These are phyloP conservation scores for Minunthozetes semirufus DNA, from an alignment of 2,888 invertebrate genomes.

Conservation along the genomic window DNA sequence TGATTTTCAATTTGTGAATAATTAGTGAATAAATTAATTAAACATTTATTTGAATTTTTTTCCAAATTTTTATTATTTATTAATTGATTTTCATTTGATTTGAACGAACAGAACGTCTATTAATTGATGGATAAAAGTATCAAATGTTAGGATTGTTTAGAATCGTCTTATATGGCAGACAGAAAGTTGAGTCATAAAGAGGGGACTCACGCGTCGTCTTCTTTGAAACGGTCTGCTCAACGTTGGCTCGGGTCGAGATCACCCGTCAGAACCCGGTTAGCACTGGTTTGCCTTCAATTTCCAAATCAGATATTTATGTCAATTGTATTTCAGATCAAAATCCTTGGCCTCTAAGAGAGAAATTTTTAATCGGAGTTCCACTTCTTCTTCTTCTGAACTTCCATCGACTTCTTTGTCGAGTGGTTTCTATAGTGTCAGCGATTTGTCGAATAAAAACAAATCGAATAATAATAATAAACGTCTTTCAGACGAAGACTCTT, in stretches of 20 bases:
- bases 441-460: background rate
- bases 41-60: background rate
- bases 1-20: too few species aligned
- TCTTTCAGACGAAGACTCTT: constrained; percentile 14
- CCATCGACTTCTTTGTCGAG: background rate
- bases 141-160: constrained; percentile 16
- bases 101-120: background rate
- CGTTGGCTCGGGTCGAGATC: constrained; percentile 19
- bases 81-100: background rate
- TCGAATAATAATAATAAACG: constrained; percentile 1
- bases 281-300: background rate
- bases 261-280: constrained; percentile 18
- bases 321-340: background rate
- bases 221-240: constrained; percentile 28
- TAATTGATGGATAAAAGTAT: constrained; percentile 9
- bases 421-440: background rate
- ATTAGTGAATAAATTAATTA: background rate
- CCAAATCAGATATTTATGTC: background rate
- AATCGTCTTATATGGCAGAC: constrained; percentile 36
- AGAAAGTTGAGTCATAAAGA: constrained; percentile 28
- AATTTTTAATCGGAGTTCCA: background rate
- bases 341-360: constrained; percentile 18
- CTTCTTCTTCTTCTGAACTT: background rate
- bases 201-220: constrained; percentile 27
- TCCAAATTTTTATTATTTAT: background rate